Evolutionary conservation across 2,113 vertebrate genomes (phyloP), one percentile per base, ranked within the genome.

Genomic region (Ptilonorhynchus violaceus): DNA sequence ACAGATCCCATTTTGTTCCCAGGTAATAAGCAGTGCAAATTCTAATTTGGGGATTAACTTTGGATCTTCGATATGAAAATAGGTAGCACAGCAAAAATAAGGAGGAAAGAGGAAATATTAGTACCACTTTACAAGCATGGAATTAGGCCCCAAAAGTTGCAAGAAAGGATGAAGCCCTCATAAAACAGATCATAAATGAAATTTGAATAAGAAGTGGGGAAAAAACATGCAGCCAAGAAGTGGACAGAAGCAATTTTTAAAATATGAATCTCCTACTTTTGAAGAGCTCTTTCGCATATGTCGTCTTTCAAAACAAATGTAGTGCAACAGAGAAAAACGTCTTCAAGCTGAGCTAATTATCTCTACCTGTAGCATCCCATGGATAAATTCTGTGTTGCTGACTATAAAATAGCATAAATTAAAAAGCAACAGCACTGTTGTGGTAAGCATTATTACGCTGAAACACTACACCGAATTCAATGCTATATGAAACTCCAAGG

Each of bases 361-460:
- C 35, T 50, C n/a, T 60, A 89, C 62, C 85, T 75, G 53, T 53
- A 66, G 21, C 10, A 55, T 42, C 7, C 22, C 10, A 69, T 9
- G 6, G 59, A 79, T 72, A 86, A 92, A 76, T 41, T 88, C 70
- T 90, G 24, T 58, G 7, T 20, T 91, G 47, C 7, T 68, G 31
- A 76, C 7, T 50, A 30, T 11, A 37, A 77, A 76, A 28, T 5
- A 52, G 47, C 31, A 46, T 31, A 47, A 46, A 41, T 56, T 41
- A 14, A 16, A 64, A 35, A 91, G 68, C 13, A 55, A 70, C 15
- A 31, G 25, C 39, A 22, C 33, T 21, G 7, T 47, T 33, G 47
- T 0, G 1, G 31, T 31, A 73, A 83, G 13, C 10, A 50, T 44
- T 49, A 35, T 20, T 77, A 37, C 0, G 1, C 9, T n/a, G 37